Conservation (phyloP, 2,888 invertebrate genomes). For the Limnephilus marmoratus region DNA sequence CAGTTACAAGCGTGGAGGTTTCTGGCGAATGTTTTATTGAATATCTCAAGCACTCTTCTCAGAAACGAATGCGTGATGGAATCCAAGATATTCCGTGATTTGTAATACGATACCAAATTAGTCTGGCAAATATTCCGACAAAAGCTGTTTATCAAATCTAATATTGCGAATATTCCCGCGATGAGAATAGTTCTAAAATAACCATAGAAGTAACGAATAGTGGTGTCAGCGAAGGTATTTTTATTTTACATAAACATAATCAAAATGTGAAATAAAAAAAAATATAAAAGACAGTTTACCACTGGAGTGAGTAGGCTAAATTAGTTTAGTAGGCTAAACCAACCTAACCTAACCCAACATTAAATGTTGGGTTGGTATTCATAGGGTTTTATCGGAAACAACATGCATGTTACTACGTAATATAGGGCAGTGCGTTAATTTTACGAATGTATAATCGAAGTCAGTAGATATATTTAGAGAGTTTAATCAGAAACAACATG, state of each 20-base stretch:
- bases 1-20: not conserved
- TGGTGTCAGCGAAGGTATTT: not conserved
- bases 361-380: not conserved
- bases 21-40: not conserved
- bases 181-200: not conserved
- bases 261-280: no score
- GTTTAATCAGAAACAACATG: not conserved
- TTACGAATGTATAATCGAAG: not conserved
- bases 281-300: not conserved
- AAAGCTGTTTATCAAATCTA: constrained; percentile 14
- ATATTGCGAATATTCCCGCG: constrained; percentile 12
- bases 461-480: not conserved
- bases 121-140: constrained; percentile 33
- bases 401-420: not conserved
- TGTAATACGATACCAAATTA: constrained; percentile 39
- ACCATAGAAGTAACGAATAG: not conserved
- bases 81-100: constrained; percentile 36
- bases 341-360: no score
- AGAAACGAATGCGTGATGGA: constrained; percentile 14
- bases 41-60: not conserved
- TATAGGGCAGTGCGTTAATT: not conserved
- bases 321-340: no score
- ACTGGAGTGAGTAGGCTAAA: not conserved
- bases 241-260: not conserved
- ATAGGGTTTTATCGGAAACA: not conserved